Evolutionary conservation across 2,888 invertebrate species (phyloP), one percentile per base, ranked within the genome.

Genomic region (Aproaerema taeniolella): DNA sequence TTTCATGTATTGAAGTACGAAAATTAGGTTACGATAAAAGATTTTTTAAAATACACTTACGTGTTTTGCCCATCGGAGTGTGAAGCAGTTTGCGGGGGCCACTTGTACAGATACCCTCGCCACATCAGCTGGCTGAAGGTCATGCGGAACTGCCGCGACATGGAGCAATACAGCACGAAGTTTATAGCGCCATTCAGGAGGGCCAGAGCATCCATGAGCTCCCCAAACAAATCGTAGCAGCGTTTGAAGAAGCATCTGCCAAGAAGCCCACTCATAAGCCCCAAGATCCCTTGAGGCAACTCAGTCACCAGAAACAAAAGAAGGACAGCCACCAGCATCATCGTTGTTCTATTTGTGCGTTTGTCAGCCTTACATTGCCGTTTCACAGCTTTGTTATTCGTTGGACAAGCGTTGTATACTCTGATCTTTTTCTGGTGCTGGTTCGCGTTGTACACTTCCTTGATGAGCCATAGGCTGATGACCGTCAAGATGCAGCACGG

Each of bases 121-220:
- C 77, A 68, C 70, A 85, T 70, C 63, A 86, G 61, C 60, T 82
- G 83, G 1, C 85, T 73, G 43, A 86, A 86, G 12, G 85, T 83
- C 72, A 76, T 79, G 1, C 97, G 90, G 74, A 98, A 98, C 88
- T 97, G 97, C 47, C 94, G 89, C 47, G 96, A 96, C 97, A 98
- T 98, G 31, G 94, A 90, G 66, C 97, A 97, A 70, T 97, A 98
- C 15, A 98, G 89, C 39, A 97, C 94, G 69, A 98, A 98, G 79
- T 97, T 98, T 50, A 97, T 94, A 4, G 96, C 94, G 1, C 96
- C 95, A 74, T 97, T 98, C 45, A 96, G 88, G 31, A 98, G 88
- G 0, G 97, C 97, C 66, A 97, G 79, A 38, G 96, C 91, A 75
- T 98, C 97, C 92, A 97, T 93, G 39, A 96, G 73, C 67, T 97